Conservation (phyloP, 1,140 invertebrate genomes). For the Dysdera silvatica region DNA sequence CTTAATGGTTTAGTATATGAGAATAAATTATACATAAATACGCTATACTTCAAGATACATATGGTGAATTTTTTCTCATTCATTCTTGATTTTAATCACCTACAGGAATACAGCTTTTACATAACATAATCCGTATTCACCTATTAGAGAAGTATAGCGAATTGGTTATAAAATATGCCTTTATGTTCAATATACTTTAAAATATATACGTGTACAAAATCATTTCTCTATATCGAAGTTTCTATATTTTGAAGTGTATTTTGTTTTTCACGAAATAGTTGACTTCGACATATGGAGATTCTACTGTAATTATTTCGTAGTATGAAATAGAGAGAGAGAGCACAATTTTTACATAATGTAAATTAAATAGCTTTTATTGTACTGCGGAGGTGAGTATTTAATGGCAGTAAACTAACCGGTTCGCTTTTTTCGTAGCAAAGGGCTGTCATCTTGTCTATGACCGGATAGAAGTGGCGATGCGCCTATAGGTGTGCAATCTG, state of each 20-base stretch:
- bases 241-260: not conserved
- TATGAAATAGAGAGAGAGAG: not conserved
- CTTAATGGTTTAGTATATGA: too few relatives aligned
- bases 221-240: not conserved
- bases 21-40: too few relatives aligned
- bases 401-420: conserved; percentile 6
- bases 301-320: not conserved
- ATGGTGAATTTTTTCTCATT: too few relatives aligned
- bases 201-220: too few relatives aligned
- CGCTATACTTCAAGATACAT: too few relatives aligned
- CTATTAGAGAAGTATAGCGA: too few relatives aligned
- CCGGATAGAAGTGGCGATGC: conserved; percentile 25
- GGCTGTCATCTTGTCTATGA: conserved; percentile 24
- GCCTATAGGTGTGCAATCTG: conserved; percentile 23
- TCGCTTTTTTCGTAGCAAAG: conserved; percentile 16
- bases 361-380: not conserved
- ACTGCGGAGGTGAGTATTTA: not conserved
- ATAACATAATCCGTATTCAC: too few relatives aligned
- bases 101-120: too few relatives aligned
- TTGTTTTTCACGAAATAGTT: too few relatives aligned
- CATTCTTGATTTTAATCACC: too few relatives aligned
- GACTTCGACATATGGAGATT: not conserved
- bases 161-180: too few relatives aligned
- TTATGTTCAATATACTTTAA: too few relatives aligned
- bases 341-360: not conserved